Evolutionary conservation across 2,888 invertebrate genomes (phyloP).

Genomic region (Phytoseiulus persimilis): DNA sequence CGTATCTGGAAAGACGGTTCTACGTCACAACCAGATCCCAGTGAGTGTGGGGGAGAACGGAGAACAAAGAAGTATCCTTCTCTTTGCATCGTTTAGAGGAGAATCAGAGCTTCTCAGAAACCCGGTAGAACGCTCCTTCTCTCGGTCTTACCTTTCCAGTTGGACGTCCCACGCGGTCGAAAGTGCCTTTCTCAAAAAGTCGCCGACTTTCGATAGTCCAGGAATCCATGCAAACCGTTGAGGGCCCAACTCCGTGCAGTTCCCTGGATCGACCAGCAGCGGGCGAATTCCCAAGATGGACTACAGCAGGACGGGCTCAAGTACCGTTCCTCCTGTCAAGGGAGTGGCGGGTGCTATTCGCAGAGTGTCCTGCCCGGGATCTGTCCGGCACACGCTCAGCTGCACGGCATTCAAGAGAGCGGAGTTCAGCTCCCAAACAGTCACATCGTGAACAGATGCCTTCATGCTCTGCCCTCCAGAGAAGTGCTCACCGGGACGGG

Average conservation of each 20-base stretch:
- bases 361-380: conserved; percentile 6
- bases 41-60: no score
- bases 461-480: background rate
- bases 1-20: no score
- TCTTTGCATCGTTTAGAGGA: no score
- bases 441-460: background rate
- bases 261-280: background rate
- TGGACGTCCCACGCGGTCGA: no score
- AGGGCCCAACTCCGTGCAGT: background rate
- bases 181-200: no score
- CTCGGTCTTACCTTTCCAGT: no score
- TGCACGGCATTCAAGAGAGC: background rate
- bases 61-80: no score
- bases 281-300: background rate
- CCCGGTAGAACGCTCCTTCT: no score
- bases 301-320: background rate
- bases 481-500: background rate
- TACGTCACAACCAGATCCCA: no score
- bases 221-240: background rate
- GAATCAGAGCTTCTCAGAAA: no score
- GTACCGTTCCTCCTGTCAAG: background rate
- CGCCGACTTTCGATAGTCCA: no score
- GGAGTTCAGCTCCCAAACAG: background rate
- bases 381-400: background rate
- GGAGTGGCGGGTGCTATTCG: background rate